A percentile compares a stretch with the other conserved stretches of the same genome.
phyloP scores from a whole-genome alignment of 2,113 vertebrate species.

The Sinocyclocheilus anshuiensis region DNA sequence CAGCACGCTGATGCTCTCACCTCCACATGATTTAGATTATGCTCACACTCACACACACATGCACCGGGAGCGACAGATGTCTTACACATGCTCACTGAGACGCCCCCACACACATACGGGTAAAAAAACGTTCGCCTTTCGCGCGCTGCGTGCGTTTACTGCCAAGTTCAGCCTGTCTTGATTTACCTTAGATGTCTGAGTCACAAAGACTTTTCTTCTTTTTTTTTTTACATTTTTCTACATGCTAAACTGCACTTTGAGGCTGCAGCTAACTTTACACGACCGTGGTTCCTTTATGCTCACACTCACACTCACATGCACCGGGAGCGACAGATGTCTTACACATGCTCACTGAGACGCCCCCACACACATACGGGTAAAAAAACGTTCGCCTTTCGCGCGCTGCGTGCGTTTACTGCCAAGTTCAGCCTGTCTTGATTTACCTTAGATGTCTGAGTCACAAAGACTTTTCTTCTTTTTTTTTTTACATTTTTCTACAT shows the following conservation, averaged over 20 bases:
- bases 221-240: background rate
- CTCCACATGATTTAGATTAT: conserved; percentile 51
- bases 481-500: background rate
- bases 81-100: conserved; percentile 44
- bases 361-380: conserved; percentile 20
- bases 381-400: background rate
- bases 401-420: background rate
- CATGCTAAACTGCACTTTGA: background rate
- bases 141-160: background rate
- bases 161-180: conserved; percentile 2
- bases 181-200: background rate
- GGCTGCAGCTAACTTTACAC: background rate
- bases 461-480: background rate
- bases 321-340: conserved; percentile 34
- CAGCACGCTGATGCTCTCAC: conserved; percentile 48
- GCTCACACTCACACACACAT: conserved; percentile 28
- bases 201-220: background rate
- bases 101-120: conserved; percentile 20
- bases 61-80: conserved; percentile 31
- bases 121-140: background rate
- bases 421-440: conserved; percentile 1
- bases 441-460: conserved; percentile 11
- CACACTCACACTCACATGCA: conserved; percentile 31
- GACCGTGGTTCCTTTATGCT: no score
- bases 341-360: conserved; percentile 41